phyloP scores from a whole-genome alignment of 2,113 vertebrate species.

The Beaufortia kweichowensis region DNA sequence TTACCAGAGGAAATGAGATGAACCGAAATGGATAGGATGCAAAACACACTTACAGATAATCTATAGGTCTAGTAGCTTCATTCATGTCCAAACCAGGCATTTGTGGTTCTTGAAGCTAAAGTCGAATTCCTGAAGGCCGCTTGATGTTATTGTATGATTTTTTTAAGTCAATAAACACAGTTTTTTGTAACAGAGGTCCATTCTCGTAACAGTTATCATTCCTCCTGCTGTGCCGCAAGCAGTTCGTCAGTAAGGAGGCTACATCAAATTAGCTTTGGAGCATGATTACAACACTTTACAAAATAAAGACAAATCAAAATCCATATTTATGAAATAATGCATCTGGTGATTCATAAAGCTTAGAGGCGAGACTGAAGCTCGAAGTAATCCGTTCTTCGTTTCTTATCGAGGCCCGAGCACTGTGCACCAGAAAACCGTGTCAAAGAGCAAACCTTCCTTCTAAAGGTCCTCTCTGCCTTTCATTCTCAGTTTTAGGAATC shows the following conservation, averaged over 20 bases:
- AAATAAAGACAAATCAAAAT: conserved; percentile 10
- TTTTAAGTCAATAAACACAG: background rate
- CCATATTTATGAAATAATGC: conserved; percentile 59
- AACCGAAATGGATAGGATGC: background rate
- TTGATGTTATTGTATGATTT: conserved; percentile 10
- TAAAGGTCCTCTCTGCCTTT: background rate
- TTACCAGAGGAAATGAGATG: background rate
- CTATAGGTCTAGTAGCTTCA: background rate
- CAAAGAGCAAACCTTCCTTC: conserved; percentile 21
- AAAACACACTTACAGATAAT: background rate
- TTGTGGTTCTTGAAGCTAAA: background rate
- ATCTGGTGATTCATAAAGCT: conserved; percentile 72
- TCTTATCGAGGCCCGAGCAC: conserved; percentile 63
- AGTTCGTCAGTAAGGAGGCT: conserved; percentile 18
- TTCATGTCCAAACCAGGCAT: background rate
- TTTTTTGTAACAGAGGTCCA: conserved; percentile 9
- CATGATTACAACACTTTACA: conserved; percentile 34
- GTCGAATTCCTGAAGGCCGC: conserved; percentile 1
- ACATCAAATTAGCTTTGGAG: conserved; percentile 45
- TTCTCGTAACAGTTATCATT: background rate
- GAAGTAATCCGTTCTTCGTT: conserved; percentile 24
- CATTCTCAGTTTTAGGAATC: background rate
- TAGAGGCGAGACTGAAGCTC: conserved; percentile 54
- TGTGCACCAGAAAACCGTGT: conserved; percentile 57
- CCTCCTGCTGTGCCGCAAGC: conserved; percentile 6